phyloP scores from a whole-genome alignment of 1,140 invertebrate genomes.

The Magallana gigas region DNA sequence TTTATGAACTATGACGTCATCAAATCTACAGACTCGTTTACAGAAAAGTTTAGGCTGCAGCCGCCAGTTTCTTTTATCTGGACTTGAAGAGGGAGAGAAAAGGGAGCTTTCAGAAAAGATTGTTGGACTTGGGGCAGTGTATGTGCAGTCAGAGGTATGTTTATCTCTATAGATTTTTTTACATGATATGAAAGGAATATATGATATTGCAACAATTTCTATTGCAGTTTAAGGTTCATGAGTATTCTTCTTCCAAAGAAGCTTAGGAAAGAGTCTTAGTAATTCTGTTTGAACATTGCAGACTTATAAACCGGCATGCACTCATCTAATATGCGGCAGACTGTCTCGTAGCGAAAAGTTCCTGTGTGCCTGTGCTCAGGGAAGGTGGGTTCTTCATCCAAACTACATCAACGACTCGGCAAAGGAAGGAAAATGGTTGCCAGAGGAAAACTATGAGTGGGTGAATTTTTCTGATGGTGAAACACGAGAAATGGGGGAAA shows the following conservation, averaged over 20 bases:
- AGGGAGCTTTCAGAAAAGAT: slow-evolving; percentile 55
- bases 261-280: too few species aligned
- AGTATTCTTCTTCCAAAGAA: too few species aligned
- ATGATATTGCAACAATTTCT: too few species aligned
- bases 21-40: slow-evolving; percentile 27
- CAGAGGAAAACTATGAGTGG: slow-evolving; percentile 68
- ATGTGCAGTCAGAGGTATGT: slow-evolving; percentile 59
- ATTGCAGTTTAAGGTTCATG: too few species aligned
- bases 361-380: slow-evolving; percentile 66
- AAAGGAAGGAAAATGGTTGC: slow-evolving; percentile 56
- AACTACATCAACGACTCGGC: slow-evolving; percentile 56
- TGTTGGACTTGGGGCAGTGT: slow-evolving; percentile 56
- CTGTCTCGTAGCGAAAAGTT: slow-evolving; percentile 66
- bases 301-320: slow-evolving; percentile 62
- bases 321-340: slow-evolving; percentile 67
- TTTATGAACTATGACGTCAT: not conserved
- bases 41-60: slow-evolving; percentile 16
- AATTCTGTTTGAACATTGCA: slow-evolving; percentile 39
- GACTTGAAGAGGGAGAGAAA: slow-evolving; percentile 52
- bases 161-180: not conserved
- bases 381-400: slow-evolving; percentile 66
- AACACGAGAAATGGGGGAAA: slow-evolving; percentile 41
- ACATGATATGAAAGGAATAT: too few species aligned
- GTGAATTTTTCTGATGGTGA: slow-evolving; percentile 32
- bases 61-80: slow-evolving; percentile 60